phyloP scores from a whole-genome alignment of 2,888 invertebrate species.

The Operophtera brumata region DNA sequence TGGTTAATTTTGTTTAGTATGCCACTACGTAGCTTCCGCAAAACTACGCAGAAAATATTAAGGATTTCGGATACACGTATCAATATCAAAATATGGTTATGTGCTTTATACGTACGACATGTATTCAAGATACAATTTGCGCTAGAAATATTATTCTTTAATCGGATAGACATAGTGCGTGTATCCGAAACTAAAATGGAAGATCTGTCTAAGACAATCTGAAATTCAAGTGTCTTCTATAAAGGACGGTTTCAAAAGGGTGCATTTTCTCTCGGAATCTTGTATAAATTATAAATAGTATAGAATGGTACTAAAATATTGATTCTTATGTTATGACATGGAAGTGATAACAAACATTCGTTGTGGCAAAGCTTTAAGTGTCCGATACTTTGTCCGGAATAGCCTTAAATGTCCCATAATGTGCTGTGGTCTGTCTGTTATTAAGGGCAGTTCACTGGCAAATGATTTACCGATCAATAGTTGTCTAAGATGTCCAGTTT shows the following conservation, averaged over 20 bases:
- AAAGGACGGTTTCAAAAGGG: slow-evolving; percentile 15
- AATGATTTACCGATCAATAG: background rate
- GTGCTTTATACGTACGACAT: slow-evolving; percentile 4
- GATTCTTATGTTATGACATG: slow-evolving; percentile 47
- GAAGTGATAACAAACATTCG: slow-evolving; percentile 40
- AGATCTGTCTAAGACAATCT: background rate
- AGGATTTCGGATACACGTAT: slow-evolving; percentile 12
- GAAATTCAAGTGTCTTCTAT: slow-evolving; percentile 11
- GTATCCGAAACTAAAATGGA: slow-evolving; percentile 4
- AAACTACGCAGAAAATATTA: slow-evolving; percentile 8
- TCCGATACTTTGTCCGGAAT: slow-evolving; percentile 23
- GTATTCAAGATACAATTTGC: background rate
- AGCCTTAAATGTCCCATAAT: slow-evolving; percentile 16
- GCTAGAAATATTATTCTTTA: background rate
- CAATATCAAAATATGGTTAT: slow-evolving; percentile 3
- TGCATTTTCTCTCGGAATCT: slow-evolving; percentile 28
- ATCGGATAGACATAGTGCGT: background rate
- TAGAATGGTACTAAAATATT: slow-evolving; percentile 35
- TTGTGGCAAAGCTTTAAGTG: slow-evolving; percentile 51
- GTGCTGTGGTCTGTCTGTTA: slow-evolving; percentile 5
- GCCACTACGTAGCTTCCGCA: slow-evolving; percentile 19
- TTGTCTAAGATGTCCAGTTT: background rate
- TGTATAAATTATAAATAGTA: slow-evolving; percentile 33
- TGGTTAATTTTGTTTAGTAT: slow-evolving; percentile 3
- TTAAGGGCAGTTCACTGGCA: background rate